phyloP scores from a whole-genome alignment of 2,888 invertebrate genomes.

The Caenorhabditis sp. region DNA sequence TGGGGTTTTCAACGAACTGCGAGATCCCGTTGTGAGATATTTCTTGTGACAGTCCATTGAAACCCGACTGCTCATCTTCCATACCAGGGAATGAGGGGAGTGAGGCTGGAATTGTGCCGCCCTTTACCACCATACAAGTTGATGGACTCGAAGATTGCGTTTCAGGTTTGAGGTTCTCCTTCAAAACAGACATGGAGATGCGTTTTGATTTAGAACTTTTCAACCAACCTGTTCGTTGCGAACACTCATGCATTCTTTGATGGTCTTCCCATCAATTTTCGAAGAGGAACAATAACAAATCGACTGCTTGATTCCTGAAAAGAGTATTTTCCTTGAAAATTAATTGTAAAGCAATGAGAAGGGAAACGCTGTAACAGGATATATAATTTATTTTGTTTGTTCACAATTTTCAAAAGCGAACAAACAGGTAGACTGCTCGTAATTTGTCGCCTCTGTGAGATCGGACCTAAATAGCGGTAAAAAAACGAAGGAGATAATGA shows the following conservation, averaged over 20 bases:
- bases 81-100: constrained; percentile 51
- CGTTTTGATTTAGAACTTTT: not conserved
- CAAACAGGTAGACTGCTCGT: constrained; percentile 13
- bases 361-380: not conserved
- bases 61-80: constrained; percentile 58
- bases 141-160: constrained; percentile 36
- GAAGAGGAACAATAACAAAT: not conserved
- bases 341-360: too few species aligned
- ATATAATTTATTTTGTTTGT: constrained; percentile 36
- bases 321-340: too few species aligned
- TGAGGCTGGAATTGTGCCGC: constrained; percentile 42
- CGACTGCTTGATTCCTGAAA: constrained; percentile 27
- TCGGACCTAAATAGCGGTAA: too few species aligned
- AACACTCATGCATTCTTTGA: constrained; percentile 66
- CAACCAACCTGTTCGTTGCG: constrained; percentile 46
- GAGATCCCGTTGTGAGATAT: constrained; percentile 40
- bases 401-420: constrained; percentile 19
- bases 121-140: constrained; percentile 55
- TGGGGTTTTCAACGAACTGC: not conserved
- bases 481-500: too few species aligned
- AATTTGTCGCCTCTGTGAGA: not conserved
- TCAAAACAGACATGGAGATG: constrained; percentile 4
- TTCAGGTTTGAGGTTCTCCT: constrained; percentile 51
- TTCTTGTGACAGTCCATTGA: constrained; percentile 36
- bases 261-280: constrained; percentile 61